Percentiles rank a stretch among this genome's conserved stretches.
Evolutionary conservation across 2,888 invertebrate species (phyloP).

Genomic region (Drosophila subquinaria): DNA sequence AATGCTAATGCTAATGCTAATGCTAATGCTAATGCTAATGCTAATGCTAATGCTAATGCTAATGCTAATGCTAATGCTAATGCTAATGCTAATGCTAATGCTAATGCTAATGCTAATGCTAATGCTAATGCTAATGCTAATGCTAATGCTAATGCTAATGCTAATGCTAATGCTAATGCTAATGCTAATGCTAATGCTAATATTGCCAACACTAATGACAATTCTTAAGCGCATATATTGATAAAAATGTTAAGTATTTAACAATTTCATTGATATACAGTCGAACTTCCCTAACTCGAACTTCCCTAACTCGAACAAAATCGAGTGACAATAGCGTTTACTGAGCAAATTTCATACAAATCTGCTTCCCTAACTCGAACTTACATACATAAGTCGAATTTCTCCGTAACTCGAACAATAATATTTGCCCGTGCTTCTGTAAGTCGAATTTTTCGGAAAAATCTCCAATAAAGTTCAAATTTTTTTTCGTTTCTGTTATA

Average conservation of each 20-base stretch:
- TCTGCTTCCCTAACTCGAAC: too few species aligned
- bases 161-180: neutral
- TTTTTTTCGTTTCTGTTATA: too few species aligned
- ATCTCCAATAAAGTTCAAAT: too few species aligned
- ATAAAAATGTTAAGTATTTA: too few species aligned
- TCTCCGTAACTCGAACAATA: too few species aligned
- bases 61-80: constrained; percentile 6
- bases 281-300: too few species aligned
- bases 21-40: constrained; percentile 3
- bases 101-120: neutral
- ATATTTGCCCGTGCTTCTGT: too few species aligned
- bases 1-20: constrained; percentile 11
- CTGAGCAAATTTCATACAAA: too few species aligned
- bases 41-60: constrained; percentile 7
- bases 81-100: constrained; percentile 6
- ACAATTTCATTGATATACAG: neutral
- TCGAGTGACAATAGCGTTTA: too few species aligned
- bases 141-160: neutral
- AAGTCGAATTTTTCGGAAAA: too few species aligned
- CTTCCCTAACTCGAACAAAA: too few species aligned
- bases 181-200: neutral
- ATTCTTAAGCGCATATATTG: neutral
- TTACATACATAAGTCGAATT: too few species aligned
- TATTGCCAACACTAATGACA: neutral
- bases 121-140: neutral